Conservation (phyloP, 1,140 invertebrate species). For the Diorhabda sublineata region DNA sequence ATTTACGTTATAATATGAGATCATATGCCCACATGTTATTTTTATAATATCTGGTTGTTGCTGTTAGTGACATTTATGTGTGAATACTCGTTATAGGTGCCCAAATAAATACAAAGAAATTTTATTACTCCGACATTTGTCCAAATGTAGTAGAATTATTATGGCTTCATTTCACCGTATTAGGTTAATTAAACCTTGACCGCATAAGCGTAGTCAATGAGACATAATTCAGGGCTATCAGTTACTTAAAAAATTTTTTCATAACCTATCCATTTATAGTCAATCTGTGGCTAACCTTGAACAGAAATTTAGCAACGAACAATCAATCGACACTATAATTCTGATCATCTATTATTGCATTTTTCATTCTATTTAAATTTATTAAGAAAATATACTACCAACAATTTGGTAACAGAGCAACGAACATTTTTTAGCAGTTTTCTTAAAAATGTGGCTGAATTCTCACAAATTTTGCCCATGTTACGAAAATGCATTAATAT, state of each 20-base stretch:
- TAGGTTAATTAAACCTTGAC: background rate
- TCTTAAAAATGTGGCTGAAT: too few species aligned
- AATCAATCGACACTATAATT: too few species aligned
- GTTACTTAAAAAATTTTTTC: background rate
- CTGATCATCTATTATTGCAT: too few species aligned
- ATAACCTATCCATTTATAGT: too few species aligned
- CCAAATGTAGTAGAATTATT: background rate
- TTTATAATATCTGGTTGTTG: background rate
- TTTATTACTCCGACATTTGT: background rate
- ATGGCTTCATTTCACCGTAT: background rate
- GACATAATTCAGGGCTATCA: background rate
- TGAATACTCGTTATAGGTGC: background rate
- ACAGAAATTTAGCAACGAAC: too few species aligned
- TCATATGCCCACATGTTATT: constrained; percentile 2
- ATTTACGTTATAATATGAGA: background rate
- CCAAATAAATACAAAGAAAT: background rate
- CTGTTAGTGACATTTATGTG: background rate
- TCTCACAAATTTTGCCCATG: too few species aligned
- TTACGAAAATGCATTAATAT: too few species aligned
- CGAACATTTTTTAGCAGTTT: too few species aligned
- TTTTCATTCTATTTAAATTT: too few species aligned
- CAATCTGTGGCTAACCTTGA: too few species aligned
- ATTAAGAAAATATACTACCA: too few species aligned
- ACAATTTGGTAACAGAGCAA: too few species aligned
- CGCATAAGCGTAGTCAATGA: background rate